Base-by-base conservation (phyloP, 1,140 invertebrate species). In the Steinernema feltiae region DNA sequence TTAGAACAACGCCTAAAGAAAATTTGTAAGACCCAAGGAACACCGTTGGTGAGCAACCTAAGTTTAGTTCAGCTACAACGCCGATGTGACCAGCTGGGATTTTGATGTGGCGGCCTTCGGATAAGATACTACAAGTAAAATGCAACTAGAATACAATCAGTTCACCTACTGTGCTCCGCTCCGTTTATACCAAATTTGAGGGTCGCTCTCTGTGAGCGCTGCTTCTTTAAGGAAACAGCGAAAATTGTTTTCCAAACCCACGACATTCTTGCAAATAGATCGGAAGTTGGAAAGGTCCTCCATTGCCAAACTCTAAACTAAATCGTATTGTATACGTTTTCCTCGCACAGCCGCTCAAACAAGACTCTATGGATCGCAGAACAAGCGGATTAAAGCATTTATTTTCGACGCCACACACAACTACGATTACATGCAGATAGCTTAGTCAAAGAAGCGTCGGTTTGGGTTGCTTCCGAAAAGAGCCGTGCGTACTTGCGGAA, bases 231-330 rank as follows among this genome's bases (percentile, higher is more conserved):
- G 48, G 12, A 21, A 31, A 21, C 46, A 35, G 24, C 24, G 27
- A 35, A 74, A 74, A 69, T 69, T 74, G 30, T 74, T 3, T 24
- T 74, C 48, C 17, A 71, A 69, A 2, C 73, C 73, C 21, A 74
- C 69, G 46, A 74, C 32, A 15, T 21, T 48, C 46, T 69, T 30
- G 48, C 73, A 72, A n/a, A 69, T 48, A 3, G 29, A 31, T 30
- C 69, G 12, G 29, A 74, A 15, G 17, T 35, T 32, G 18, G 29
- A 46, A 27, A 48, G 30, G n/a, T 69, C 73, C 29, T 69, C 69
- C 32, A 69, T 29, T n/a, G n/a, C n/a, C n/a, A n/a, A n/a, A n/a
- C n/a, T n/a, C n/a, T n/a, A n/a, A n/a, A n/a, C n/a, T n/a, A n/a
- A n/a, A n/a, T n/a, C n/a, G n/a, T n/a, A n/a, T n/a, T n/a, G n/a